Percentiles rank a stretch among this genome's conserved stretches.
phyloP scores from a whole-genome alignment of 2,888 invertebrate species.

The Tetrapedia diversipes region DNA sequence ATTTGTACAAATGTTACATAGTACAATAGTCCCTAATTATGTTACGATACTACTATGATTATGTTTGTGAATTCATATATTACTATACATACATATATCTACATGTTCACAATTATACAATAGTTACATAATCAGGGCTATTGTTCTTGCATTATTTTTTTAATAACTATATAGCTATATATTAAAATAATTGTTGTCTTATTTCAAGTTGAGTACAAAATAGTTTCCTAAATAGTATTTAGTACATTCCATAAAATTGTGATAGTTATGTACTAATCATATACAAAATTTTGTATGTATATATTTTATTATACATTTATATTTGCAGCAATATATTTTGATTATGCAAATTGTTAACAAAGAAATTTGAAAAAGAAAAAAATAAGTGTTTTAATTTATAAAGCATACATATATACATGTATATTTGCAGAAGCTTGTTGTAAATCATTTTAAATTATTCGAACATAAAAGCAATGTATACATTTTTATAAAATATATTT shows the following conservation, averaged over 20 bases:
- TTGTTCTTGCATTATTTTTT: slow-evolving; percentile 1
- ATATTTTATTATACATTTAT: slow-evolving; percentile 29
- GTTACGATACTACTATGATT: too few relatives aligned
- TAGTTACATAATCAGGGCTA: not conserved
- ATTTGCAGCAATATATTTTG: slow-evolving; percentile 21
- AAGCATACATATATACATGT: not conserved
- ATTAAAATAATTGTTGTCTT: not conserved
- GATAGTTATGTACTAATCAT: slow-evolving; percentile 39
- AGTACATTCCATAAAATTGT: slow-evolving; percentile 48
- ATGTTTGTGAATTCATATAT: too few relatives aligned
- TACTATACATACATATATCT: not conserved
- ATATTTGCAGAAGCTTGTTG: not conserved
- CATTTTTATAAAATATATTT: not conserved
- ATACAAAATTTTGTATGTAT: slow-evolving; percentile 16
- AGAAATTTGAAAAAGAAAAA: not conserved
- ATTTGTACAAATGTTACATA: slow-evolving; percentile 3
- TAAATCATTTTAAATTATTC: slow-evolving; percentile 16
- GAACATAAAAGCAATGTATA: not conserved
- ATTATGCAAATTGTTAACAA: not conserved
- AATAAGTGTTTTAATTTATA: slow-evolving; percentile 13
- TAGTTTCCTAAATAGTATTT: not conserved
- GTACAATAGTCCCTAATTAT: not conserved
- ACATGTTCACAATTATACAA: not conserved
- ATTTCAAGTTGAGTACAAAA: slow-evolving; percentile 1
- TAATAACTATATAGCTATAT: not conserved